Evolutionary conservation across 1,140 invertebrate genomes (phyloP).

Genomic region (Saccostrea glomerata): DNA sequence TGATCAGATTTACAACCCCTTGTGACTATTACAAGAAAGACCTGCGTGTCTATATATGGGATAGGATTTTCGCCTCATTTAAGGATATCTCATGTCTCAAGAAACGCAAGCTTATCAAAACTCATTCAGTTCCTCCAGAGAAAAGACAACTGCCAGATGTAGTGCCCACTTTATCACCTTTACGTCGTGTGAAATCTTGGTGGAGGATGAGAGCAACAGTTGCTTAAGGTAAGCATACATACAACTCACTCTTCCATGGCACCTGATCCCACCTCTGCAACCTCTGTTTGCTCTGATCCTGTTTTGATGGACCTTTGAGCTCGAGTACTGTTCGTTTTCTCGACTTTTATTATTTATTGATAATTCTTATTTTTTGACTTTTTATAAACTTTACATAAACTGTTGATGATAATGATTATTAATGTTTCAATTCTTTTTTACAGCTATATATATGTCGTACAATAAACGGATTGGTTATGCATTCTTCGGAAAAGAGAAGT

Average conservation of each 20-base stretch:
- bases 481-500: too few species aligned
- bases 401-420: background rate
- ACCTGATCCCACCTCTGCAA: too few species aligned
- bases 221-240: background rate
- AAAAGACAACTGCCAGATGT: background rate
- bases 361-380: too few species aligned
- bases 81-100: background rate
- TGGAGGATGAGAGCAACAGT: slow-evolving; percentile 10
- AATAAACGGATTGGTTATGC: too few species aligned
- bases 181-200: background rate
- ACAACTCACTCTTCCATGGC: background rate
- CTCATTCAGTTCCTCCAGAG: background rate
- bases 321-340: too few species aligned
- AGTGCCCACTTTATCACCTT: background rate
- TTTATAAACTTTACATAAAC: too few species aligned
- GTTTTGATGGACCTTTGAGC: too few species aligned
- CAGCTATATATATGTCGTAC: too few species aligned
- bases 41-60: slow-evolving; percentile 29
- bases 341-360: too few species aligned
- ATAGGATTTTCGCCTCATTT: slow-evolving; percentile 29
- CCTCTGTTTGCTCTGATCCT: too few species aligned
- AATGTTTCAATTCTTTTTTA: too few species aligned
- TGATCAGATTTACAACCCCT: background rate
- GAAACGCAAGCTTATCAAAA: background rate
- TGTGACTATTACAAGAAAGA: slow-evolving; percentile 37